Conservation (phyloP, 2,888 invertebrate species). For the Ferrisia virgata region DNA sequence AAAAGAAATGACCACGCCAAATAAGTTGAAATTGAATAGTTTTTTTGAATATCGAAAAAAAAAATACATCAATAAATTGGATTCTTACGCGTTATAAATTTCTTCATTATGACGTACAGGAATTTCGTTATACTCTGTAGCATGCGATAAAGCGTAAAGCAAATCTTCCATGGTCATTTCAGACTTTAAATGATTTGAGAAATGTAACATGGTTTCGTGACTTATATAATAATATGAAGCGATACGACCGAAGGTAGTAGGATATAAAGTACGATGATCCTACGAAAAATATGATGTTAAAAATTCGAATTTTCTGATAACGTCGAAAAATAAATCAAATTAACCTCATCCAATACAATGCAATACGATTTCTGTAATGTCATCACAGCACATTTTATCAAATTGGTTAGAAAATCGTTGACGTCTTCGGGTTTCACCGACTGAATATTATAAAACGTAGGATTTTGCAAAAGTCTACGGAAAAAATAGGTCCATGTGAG, state of each 20-base stretch:
- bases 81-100: conserved; percentile 73
- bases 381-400: conserved; percentile 75
- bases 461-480: conserved; percentile 61
- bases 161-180: conserved; percentile 69
- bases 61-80: background rate
- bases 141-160: conserved; percentile 74
- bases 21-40: background rate
- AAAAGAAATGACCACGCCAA: background rate
- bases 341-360: conserved; percentile 71
- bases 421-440: conserved; percentile 66
- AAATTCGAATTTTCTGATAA: background rate
- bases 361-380: conserved; percentile 75
- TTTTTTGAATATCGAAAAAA: background rate
- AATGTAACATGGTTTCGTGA: conserved; percentile 84
- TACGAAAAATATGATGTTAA: conserved; percentile 51
- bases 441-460: conserved; percentile 75
- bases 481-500: conserved; percentile 99
- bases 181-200: conserved; percentile 66
- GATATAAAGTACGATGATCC: conserved; percentile 61
- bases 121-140: conserved; percentile 85
- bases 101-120: conserved; percentile 99
- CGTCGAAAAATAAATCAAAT: background rate
- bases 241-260: conserved; percentile 84
- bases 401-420: conserved; percentile 71
- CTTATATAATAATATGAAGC: conserved; percentile 96